Evolutionary conservation across 2,797 vertebrate genomes (phyloP).

Genomic region (Myotis myotis): DNA sequence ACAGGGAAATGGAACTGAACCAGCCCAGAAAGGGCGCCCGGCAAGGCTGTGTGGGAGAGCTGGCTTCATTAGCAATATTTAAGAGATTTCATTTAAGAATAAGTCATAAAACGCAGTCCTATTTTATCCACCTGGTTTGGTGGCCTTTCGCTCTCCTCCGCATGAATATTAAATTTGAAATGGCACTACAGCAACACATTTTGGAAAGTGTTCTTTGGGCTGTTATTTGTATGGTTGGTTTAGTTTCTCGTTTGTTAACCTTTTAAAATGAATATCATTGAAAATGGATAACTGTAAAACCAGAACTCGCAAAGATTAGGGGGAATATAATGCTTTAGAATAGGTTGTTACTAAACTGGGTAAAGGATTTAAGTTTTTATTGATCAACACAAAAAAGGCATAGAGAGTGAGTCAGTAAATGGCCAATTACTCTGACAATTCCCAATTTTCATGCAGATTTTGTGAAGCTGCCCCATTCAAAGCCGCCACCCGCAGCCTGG

Average conservation of each 20-base stretch:
- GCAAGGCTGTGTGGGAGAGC: slow-evolving; percentile 83
- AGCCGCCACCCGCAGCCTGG: background rate
- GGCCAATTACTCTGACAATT: slow-evolving; percentile 60
- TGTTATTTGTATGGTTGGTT: slow-evolving; percentile 91
- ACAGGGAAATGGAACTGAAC: slow-evolving; percentile 87
- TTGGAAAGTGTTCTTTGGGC: slow-evolving; percentile 88
- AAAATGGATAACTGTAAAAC: slow-evolving; percentile 79
- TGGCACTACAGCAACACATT: slow-evolving; percentile 85
- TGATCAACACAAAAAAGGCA: slow-evolving; percentile 57
- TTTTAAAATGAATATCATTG: slow-evolving; percentile 87
- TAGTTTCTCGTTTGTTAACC: slow-evolving; percentile 90
- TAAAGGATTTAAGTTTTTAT: slow-evolving; percentile 66
- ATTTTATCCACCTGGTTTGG: slow-evolving; percentile 88
- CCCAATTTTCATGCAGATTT: slow-evolving; percentile 71
- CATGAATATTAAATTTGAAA: slow-evolving; percentile 89
- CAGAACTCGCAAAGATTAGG: slow-evolving; percentile 78
- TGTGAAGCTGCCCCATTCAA: slow-evolving; percentile 49
- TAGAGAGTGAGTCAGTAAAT: slow-evolving; percentile 47
- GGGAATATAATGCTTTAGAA: slow-evolving; percentile 67
- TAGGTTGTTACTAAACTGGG: slow-evolving; percentile 73
- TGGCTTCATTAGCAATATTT: slow-evolving; percentile 89
- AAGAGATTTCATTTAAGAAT: slow-evolving; percentile 87
- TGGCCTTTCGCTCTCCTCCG: slow-evolving; percentile 87
- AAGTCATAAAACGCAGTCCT: slow-evolving; percentile 87
- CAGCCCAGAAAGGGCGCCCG: slow-evolving; percentile 84